Evolutionary conservation across 2,888 invertebrate genomes (phyloP), one percentile per base, ranked within the genome.

Genomic region (Stegana nigrithorax): DNA sequence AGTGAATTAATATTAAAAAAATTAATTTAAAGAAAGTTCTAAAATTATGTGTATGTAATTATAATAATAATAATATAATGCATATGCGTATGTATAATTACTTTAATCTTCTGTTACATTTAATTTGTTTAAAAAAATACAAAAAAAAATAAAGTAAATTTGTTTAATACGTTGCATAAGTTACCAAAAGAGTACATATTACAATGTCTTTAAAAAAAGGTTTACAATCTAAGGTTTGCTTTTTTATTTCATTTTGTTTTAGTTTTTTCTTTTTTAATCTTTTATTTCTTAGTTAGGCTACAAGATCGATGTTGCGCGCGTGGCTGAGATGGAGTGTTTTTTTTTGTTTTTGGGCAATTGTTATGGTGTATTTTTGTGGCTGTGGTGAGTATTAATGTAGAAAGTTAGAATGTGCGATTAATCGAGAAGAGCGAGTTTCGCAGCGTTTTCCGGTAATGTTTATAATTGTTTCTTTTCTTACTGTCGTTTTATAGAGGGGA

Each of bases 171-270:
- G 26, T 26, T 25, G 26, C 17, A 50, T 45, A 45, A 45, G 8
- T 50, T 50, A 50, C 14, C 50, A 50, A 26, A 26, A 50, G 25
- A 25, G n/a, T 14, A 14, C 23, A 50, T 26, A 26, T 26, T 6
- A 14, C 12, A 23, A n/a, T 14, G 12, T 14, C 26, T 14, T 50
- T 5, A 25, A 50, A 50, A 42, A 50, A 50, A 19, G 25, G 5
- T 26, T 47, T 50, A 50, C n/a, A 50, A 10, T 60, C 57, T 42
- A 45, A 51, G 4, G 17, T n/a, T n/a, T 10, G 44, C 8, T 55
- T 44, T 62, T 45, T 60, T 53, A 51, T 45, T 61, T 32, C 57
- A 59, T 59, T 51, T 7, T 62, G 21, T 23, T 12, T 23, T 47
- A 10, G 4, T n/a, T n/a, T 50, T 26, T 4, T 50, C 23, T 50